These are phyloP conservation scores for Metellina segmentata DNA, from an alignment of 2,888 invertebrate species.

Conservation along the genomic window DNA sequence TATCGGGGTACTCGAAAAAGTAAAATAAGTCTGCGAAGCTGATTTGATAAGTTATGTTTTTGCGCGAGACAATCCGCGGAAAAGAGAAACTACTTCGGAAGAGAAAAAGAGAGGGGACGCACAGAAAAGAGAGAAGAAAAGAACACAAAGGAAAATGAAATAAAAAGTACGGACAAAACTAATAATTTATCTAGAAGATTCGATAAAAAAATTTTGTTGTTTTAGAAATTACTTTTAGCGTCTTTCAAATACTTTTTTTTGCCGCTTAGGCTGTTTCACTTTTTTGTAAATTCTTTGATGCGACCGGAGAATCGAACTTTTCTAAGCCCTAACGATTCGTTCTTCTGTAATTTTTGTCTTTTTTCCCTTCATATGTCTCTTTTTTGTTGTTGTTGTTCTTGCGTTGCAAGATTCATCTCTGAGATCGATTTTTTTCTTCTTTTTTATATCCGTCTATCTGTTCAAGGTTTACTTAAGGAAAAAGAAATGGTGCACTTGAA, in stretches of 20 bases:
- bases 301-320: conserved; percentile 71
- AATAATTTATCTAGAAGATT: conserved; percentile 74
- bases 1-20: conserved; percentile 58
- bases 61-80: conserved; percentile 49
- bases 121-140: conserved; percentile 22
- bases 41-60: conserved; percentile 75
- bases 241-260: conserved; percentile 72
- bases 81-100: conserved; percentile 39
- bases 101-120: conserved; percentile 29
- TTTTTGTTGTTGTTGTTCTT: conserved; percentile 50
- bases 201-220: conserved; percentile 74
- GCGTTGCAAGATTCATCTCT: conserved; percentile 70
- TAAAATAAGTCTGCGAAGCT: conserved; percentile 46
- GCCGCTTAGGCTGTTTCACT: conserved; percentile 69
- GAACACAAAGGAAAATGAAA: conserved; percentile 65
- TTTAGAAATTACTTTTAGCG: conserved; percentile 76
- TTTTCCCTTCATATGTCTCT: conserved; percentile 55
- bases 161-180: conserved; percentile 67
- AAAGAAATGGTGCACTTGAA: conserved; percentile 65
- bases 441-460: conserved; percentile 71
- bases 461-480: conserved; percentile 73
- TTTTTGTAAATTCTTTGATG: conserved; percentile 74
- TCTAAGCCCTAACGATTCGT: conserved; percentile 73
- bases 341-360: conserved; percentile 56
- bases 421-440: conserved; percentile 70